Evolutionary conservation across 2,113 vertebrate genomes (phyloP).

Genomic region (Melanerpes formicivorus): DNA sequence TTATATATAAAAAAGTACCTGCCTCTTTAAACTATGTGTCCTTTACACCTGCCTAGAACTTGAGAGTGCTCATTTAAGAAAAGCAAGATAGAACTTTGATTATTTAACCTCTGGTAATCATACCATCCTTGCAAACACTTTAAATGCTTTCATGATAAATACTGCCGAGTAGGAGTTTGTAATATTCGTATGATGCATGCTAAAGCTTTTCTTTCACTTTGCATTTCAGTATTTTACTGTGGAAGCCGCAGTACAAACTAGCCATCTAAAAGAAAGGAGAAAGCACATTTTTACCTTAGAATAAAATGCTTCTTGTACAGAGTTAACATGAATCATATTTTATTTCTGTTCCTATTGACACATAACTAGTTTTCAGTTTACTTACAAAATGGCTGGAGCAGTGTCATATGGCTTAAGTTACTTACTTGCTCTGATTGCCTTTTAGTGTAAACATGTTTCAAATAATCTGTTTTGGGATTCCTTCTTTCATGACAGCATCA

Average conservation of each 20-base stretch:
- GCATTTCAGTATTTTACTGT: conserved; percentile 27
- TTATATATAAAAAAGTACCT: background rate
- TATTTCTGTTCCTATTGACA: background rate
- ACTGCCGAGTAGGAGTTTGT: background rate
- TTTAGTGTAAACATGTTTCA: background rate
- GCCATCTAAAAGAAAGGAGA: background rate
- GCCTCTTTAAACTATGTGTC: background rate
- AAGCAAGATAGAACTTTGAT: background rate
- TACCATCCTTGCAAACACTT: background rate
- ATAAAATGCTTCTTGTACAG: background rate
- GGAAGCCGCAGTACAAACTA: background rate
- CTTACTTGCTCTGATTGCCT: background rate
- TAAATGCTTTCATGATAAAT: background rate
- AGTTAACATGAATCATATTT: background rate
- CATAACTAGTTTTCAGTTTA: background rate
- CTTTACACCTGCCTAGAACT: background rate
- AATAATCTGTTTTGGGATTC: background rate
- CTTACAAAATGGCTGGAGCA: background rate
- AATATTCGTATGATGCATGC: background rate
- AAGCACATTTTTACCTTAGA: background rate
- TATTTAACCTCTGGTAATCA: background rate
- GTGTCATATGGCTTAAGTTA: background rate
- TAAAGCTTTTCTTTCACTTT: conserved; percentile 20
- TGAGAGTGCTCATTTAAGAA: background rate
- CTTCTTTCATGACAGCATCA: background rate